phyloP scores from a whole-genome alignment of 2,797 vertebrate genomes.

The Protosalanx chinensis region DNA sequence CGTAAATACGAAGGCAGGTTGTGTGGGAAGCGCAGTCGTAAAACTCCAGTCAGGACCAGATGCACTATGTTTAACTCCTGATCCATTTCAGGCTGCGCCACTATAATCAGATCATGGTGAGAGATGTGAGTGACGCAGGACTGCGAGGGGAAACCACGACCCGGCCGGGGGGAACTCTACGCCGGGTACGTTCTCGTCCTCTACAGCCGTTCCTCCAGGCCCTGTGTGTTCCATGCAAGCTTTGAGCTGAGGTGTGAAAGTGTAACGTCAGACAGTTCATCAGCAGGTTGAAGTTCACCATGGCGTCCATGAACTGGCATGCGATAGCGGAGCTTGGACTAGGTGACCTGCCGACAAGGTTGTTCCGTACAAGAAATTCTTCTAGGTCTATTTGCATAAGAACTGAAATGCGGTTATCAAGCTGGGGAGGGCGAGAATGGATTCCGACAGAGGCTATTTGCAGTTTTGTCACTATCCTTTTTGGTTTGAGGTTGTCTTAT shows the following conservation, averaged over 20 bases:
- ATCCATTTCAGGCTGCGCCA: conserved; percentile 61
- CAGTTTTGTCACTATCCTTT: conserved; percentile 12
- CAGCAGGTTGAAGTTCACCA: too few relatives aligned
- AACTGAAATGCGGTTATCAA: not conserved
- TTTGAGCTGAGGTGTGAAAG: too few relatives aligned
- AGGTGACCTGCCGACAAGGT: not conserved
- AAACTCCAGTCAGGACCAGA: conserved; percentile 70
- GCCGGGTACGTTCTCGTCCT: too few relatives aligned
- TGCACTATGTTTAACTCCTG: conserved; percentile 72
- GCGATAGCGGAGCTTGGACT: too few relatives aligned
- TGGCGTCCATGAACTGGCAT: too few relatives aligned
- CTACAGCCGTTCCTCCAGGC: not conserved
- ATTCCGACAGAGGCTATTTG: conserved; percentile 29
- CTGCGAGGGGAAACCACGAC: conserved; percentile 44
- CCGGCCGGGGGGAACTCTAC: too few relatives aligned
- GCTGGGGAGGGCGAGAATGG: conserved; percentile 15
- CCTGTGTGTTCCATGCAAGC: conserved; percentile 20
- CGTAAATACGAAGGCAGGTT: conserved; percentile 71
- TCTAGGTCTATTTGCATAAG: not conserved
- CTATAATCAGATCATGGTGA: conserved; percentile 73
- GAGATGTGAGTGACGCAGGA: conserved; percentile 66
- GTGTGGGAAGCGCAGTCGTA: conserved; percentile 67
- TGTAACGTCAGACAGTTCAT: too few relatives aligned
- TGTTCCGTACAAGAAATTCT: not conserved
- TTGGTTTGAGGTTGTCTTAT: conserved; percentile 41